These are phyloP conservation scores for Cassiopea xamachana DNA, from an alignment of 30 jellyfish, hydroid and myxozoan species.

Conservation along the genomic window DNA sequence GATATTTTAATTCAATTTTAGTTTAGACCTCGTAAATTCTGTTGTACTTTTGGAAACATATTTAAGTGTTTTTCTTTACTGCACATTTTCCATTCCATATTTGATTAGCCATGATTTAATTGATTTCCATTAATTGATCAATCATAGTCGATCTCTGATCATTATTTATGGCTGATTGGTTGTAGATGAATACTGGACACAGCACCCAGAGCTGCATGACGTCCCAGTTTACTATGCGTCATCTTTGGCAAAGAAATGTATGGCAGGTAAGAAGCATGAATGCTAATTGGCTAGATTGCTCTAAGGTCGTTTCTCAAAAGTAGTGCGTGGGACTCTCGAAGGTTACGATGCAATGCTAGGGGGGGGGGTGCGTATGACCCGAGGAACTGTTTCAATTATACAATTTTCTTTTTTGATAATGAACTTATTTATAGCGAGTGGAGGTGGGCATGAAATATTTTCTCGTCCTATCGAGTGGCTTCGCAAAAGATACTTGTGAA, in stretches of 20 bases:
- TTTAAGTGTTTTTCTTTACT: background rate
- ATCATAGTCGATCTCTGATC: background rate
- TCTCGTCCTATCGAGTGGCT: too few species aligned
- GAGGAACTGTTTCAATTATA: too few species aligned
- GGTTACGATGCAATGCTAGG: too few species aligned
- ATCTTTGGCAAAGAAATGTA: constrained; percentile 96
- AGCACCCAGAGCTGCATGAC: constrained; percentile 96
- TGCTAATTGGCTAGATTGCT: background rate
- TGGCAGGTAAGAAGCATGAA: constrained; percentile 81
- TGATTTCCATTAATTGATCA: too few species aligned
- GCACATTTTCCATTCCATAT: too few species aligned
- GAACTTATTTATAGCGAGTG: too few species aligned
- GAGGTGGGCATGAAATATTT: too few species aligned
- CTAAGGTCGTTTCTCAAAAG: too few species aligned
- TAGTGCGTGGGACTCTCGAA: too few species aligned
- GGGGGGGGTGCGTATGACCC: too few species aligned
- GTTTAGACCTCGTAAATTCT: background rate
- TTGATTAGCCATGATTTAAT: background rate
- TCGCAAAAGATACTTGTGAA: too few species aligned
- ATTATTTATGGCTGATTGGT: background rate
- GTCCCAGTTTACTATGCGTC: constrained; percentile 99
- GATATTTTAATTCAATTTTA: background rate
- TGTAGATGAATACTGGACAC: constrained; percentile 97
- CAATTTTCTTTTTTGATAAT: too few species aligned
- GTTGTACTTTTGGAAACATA: background rate